These are phyloP conservation scores for Semnornis frantzii DNA, from an alignment of 2,113 vertebrate genomes.

Conservation along the genomic window DNA sequence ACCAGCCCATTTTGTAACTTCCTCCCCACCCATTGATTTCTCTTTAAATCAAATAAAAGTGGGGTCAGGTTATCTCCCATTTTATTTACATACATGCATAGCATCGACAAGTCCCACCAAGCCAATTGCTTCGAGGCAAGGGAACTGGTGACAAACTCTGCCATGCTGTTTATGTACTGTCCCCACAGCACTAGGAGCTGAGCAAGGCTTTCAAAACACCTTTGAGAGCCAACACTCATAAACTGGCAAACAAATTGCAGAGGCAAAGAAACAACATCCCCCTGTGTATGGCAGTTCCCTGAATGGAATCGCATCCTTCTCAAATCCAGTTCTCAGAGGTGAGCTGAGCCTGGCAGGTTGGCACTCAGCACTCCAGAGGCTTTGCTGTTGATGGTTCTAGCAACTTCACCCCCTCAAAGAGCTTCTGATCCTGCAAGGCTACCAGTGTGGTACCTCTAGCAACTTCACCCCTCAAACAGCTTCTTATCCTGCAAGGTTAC, in stretches of 20 bases:
- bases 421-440: too few relatives aligned
- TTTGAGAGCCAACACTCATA: neutral
- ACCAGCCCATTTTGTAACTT: conserved; percentile 38
- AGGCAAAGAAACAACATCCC: neutral
- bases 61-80: conserved; percentile 1
- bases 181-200: neutral
- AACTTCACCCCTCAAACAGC: neutral
- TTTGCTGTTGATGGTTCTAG: neutral
- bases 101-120: neutral
- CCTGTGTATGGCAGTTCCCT: neutral
- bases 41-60: conserved; percentile 45
- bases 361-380: neutral
- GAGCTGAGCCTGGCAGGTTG: neutral
- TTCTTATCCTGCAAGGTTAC: neutral
- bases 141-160: neutral
- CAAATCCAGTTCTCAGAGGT: neutral
- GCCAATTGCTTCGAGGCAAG: neutral
- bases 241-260: neutral
- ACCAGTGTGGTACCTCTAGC: neutral
- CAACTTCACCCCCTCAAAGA: neutral
- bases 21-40: conserved; percentile 2
- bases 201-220: neutral
- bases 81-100: conserved; percentile 55
- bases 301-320: neutral
- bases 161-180: neutral